Evolutionary conservation across 2,797 vertebrate genomes (phyloP).

Genomic region (Petrocephalus sullivani): DNA sequence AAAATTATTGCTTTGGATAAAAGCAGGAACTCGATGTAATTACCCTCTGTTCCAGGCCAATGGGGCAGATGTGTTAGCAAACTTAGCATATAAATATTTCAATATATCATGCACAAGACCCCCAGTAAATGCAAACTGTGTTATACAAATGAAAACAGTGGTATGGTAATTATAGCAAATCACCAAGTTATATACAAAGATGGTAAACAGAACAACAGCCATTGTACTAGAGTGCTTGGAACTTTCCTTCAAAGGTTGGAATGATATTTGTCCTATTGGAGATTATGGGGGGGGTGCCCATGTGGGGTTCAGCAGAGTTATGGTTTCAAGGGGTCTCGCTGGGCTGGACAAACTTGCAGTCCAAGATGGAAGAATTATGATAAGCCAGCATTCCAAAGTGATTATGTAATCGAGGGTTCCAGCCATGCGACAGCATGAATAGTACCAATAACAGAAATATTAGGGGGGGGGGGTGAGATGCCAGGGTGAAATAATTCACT

Average conservation of each 20-base stretch:
- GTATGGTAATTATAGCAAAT: background rate
- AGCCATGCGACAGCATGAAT: background rate
- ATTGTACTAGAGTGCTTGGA: background rate
- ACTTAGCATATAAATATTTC: background rate
- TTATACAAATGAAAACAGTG: background rate
- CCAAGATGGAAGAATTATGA: background rate
- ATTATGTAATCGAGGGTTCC: background rate
- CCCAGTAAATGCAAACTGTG: background rate
- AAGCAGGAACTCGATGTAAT: background rate
- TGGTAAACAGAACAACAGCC: background rate
- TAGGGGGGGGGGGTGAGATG: background rate
- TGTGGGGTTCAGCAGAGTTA: too few species aligned
- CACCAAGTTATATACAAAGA: background rate
- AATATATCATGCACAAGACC: background rate
- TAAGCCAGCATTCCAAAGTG: background rate
- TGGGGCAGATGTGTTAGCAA: background rate
- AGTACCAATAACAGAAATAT: background rate
- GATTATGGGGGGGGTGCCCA: background rate
- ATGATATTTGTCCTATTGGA: background rate
- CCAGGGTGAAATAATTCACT: background rate
- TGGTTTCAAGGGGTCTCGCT: too few species aligned
- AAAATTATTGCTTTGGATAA: constrained; percentile 5
- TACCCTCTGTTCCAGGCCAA: background rate
- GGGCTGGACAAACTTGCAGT: background rate
- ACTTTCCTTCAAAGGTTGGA: background rate